Evolutionary conservation across 64 coral and sea anemone species (phyloP).

Genomic region (Anthopleura sola): DNA sequence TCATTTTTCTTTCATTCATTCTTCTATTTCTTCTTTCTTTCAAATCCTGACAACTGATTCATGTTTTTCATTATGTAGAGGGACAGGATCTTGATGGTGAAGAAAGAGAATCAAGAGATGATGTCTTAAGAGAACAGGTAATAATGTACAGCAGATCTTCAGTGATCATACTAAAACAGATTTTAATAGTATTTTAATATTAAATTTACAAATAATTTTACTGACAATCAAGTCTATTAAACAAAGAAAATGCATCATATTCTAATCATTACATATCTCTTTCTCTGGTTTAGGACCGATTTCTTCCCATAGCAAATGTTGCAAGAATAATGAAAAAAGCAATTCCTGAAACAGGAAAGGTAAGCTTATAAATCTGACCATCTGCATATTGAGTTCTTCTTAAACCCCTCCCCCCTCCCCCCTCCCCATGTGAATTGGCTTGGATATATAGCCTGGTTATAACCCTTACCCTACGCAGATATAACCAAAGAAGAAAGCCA

Average conservation of each 20-base stretch:
- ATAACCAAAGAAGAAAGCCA: no score
- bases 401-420: no score
- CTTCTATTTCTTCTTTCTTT: neutral
- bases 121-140: constrained; percentile 76
- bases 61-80: neutral
- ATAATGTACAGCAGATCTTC: neutral
- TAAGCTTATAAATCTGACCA: constrained; percentile 8
- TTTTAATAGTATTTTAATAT: no score
- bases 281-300: constrained; percentile 71
- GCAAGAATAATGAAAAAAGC: constrained; percentile 99
- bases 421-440: no score
- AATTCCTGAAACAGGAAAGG: constrained; percentile 97
- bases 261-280: no score
- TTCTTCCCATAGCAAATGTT: constrained; percentile 98
- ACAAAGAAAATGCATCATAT: no score
- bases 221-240: no score
- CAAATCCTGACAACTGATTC: neutral
- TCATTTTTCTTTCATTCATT: neutral
- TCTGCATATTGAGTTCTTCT: neutral
- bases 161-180: no score
- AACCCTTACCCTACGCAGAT: no score
- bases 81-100: constrained; percentile 48
- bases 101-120: constrained; percentile 55
- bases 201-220: no score
- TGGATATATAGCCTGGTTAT: no score